phyloP scores from a whole-genome alignment of 1,140 invertebrate genomes.

The Platyscapa corneri region DNA sequence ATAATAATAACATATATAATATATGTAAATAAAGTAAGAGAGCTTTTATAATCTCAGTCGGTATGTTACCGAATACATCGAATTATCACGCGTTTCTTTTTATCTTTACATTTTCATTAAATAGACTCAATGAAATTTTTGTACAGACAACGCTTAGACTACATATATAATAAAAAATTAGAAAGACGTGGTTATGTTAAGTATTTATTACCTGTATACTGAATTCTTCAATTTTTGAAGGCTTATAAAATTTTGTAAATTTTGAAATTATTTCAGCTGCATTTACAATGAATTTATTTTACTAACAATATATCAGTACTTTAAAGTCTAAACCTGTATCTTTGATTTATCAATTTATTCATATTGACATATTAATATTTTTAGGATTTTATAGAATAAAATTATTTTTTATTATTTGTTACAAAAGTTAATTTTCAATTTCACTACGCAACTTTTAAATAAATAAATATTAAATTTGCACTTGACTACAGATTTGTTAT shows the following conservation, averaged over 20 bases:
- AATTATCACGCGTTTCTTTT: conserved; percentile 44
- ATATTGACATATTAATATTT: too few species aligned
- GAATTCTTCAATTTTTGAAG: neutral
- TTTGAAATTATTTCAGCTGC: neutral
- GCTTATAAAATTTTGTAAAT: neutral
- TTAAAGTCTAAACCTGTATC: neutral
- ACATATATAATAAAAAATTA: neutral
- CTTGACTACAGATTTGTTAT: neutral
- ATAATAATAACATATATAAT: conserved; percentile 20
- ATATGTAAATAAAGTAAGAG: conserved; percentile 25
- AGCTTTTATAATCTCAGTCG: conserved; percentile 46
- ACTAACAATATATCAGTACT: neutral
- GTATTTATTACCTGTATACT: conserved; percentile 10
- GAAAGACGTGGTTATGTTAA: conserved; percentile 20
- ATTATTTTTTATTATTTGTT: too few species aligned
- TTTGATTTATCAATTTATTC: too few species aligned
- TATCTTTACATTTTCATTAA: conserved; percentile 30
- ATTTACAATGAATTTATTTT: neutral
- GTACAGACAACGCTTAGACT: conserved; percentile 17
- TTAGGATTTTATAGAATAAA: too few species aligned
- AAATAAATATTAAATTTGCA: too few species aligned
- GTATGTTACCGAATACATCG: conserved; percentile 11
- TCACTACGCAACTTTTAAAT: too few species aligned
- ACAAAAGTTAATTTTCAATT: too few species aligned
- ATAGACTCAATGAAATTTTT: neutral